Base-by-base conservation (phyloP, 1,140 invertebrate genomes). In the Cotesia chilonis region DNA sequence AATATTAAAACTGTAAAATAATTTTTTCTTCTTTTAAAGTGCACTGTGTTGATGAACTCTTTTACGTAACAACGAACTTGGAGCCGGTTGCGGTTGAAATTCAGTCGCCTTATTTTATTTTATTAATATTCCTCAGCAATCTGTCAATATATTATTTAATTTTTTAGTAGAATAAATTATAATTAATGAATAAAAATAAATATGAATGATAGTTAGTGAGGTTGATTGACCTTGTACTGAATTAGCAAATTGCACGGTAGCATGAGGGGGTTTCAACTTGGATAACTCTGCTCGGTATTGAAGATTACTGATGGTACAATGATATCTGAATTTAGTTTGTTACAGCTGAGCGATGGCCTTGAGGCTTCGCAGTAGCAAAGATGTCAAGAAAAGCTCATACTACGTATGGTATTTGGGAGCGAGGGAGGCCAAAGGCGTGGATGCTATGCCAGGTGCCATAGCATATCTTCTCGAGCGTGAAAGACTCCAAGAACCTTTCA, bases 401-500 rank as follows among this genome's bases (percentile, higher is more conserved):
- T 99, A 99, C 87, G 96, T 99, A 60, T 97, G 96, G 94, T 99
- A 98, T 88, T 90, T 99, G 76, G 97, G 97, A 20, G 96, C 97
- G 76, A 94, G 97, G 87, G 96, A 98, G 88, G 94, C 94, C 38
- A 92, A 94, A 77, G 96, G 96, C 12, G 84, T 87, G 78, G 84
- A 87, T 72, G 85, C 84, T 69, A 89, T 98, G 73, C 89, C 95
- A 10, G 95, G 96, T 61, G 95, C 96, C 52, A 91, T 98, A 76
- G 89, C 92, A 70, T 91, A 95, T 78, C 88, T 99, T 71, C 89
- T 97, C 73, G 92, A 94, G 80, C 90, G 94, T 75, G 94, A 96
- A 78, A 90, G 92, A 75, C 91, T 94, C 76, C 91, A 94, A 76
- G 94, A 97, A 85, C 96, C 96, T 55, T 94, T 95, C 81, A 98